A percentile compares a stretch with the other conserved stretches of the same genome.
Evolutionary conservation across 2,113 vertebrate species (phyloP).

Genomic region (Neotragus moschatus): DNA sequence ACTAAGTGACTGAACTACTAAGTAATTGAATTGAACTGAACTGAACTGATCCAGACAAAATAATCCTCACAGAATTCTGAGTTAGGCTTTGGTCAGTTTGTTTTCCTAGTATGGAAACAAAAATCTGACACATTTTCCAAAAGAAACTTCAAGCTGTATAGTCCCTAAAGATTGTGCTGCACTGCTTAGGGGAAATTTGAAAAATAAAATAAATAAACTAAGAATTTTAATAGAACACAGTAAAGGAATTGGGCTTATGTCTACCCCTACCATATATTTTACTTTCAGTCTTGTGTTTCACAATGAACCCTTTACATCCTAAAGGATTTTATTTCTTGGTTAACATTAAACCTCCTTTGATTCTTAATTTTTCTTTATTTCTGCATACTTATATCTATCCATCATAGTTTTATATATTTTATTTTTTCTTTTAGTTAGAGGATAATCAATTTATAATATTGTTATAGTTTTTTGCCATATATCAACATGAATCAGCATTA

Average conservation of each 20-base stretch:
- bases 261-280: rapidly evolving
- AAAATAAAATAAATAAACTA: not conserved
- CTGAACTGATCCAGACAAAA: not conserved
- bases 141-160: not conserved
- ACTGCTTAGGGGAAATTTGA: not conserved
- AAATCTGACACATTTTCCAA: not conserved
- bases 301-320: not conserved
- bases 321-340: not conserved
- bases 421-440: not conserved
- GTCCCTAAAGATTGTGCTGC: not conserved
- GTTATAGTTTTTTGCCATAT: not conserved
- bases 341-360: not conserved
- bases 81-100: not conserved
- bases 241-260: not conserved
- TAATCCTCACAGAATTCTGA: not conserved
- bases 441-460: not conserved
- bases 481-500: not conserved
- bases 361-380: not conserved
- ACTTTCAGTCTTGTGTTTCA: not conserved
- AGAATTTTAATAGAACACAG: not conserved
- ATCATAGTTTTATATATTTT: not conserved
- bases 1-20: not conserved
- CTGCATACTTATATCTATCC: not conserved
- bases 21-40: not conserved
- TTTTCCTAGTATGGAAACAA: not conserved